Base-by-base conservation (phyloP, 2,113 vertebrate species). In the Larimichthys polyactis region DNA sequence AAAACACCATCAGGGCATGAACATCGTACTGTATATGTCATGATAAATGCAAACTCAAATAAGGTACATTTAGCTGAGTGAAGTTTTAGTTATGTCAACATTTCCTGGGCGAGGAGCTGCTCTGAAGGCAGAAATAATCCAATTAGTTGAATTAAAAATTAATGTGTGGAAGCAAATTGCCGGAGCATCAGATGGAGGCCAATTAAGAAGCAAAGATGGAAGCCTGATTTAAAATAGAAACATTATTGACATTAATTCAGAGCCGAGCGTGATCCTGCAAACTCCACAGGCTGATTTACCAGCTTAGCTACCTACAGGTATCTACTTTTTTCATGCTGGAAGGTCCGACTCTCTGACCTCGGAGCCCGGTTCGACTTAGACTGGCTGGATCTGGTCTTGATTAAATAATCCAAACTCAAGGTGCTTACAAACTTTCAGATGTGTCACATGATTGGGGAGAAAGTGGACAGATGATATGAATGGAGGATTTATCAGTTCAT, bases 91-190 rank as follows among this genome's bases (percentile, higher is more conserved):
- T 54, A 55, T 27, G 32, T 43, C 20, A 64, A 75, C 36, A 6
- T 19, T 22, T 51, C 19, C 51, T 29, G 4, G 22, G 22, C 49
- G 29, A 36, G 71, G 46, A 77, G 63, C 52, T 44, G 27, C 54
- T 78, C 44, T 52, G 20, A 9, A 60, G 36, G 19, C 49, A 51
- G 64, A 74, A 71, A 75, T 57, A 24, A 71, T 71, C 44, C 71
- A 19, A 75, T 82, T 75, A 54, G 55, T 63, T 2, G 2, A 78
- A 54, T 74, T 54, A 68, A 54, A 27, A 27, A 24, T 57, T 8
- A 58, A 54, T 46, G 32, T 46, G 49, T 46, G 29, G 40, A 19
- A 71, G 52, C 32, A 24, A 71, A 71, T 20, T 4, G 32, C 12
- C 1, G 16, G 29, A 29, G 20, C n/a, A 49, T 58, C 27, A 24